A percentile compares a stretch with the other conserved stretches of the same genome.
Conservation (phyloP, 2,113 vertebrate species). For the Manacus vitellinus region DNA sequence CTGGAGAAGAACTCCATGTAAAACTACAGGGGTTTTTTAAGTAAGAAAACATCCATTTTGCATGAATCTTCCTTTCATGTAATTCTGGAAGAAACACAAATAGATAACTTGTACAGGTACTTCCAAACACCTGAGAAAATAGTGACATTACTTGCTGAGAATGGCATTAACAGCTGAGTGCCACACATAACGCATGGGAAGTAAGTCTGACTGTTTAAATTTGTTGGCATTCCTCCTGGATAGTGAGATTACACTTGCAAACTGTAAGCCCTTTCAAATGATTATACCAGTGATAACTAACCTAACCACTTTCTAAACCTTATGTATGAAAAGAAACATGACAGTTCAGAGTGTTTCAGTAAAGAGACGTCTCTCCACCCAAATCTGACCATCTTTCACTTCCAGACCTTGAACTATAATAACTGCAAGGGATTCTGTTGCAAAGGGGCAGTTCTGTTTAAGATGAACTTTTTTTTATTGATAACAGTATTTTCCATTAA, state of each 20-base stretch:
- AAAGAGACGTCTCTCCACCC: not conserved
- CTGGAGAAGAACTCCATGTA: not conserved
- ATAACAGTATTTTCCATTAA: not conserved
- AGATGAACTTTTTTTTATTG: not conserved
- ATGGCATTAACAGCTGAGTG: not conserved
- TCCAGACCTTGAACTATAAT: not conserved
- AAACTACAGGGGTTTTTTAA: not conserved
- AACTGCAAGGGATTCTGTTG: not conserved
- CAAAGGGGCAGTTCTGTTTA: not conserved
- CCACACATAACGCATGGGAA: not conserved
- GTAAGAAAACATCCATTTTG: not conserved
- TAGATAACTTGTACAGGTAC: not conserved
- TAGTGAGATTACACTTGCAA: not conserved
- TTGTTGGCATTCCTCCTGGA: not conserved
- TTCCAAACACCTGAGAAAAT: not conserved
- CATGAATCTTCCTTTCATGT: not conserved
- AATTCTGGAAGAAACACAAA: conserved; percentile 14
- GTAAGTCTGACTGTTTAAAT: not conserved
- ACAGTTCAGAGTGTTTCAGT: not conserved
- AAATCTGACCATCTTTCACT: not conserved
- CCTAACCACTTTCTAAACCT: not conserved
- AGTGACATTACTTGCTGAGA: not conserved
- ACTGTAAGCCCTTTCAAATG: not conserved
- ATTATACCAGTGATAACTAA: not conserved
- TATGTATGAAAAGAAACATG: not conserved